Evolutionary conservation across 2,113 vertebrate genomes (phyloP).

Genomic region (Pontoporia blainvillei): DNA sequence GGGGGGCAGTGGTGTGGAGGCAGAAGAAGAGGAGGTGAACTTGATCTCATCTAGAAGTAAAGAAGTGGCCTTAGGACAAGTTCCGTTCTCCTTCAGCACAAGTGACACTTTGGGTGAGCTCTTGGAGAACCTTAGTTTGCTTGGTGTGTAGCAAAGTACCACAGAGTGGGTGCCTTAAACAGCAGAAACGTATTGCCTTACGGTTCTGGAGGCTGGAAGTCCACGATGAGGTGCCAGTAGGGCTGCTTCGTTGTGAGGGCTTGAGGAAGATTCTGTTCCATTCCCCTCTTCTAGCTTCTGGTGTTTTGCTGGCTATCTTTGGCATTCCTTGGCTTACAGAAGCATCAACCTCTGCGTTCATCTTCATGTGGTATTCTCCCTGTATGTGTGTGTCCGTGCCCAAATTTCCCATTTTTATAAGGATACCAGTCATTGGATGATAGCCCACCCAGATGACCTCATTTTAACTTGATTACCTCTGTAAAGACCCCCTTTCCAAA

Average conservation of each 20-base stretch:
- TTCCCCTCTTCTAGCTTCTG: neutral
- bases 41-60: neutral
- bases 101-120: neutral
- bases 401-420: neutral
- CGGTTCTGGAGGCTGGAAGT: neutral
- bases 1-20: neutral
- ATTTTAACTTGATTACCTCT: neutral
- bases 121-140: neutral
- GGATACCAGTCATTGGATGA: neutral
- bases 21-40: neutral
- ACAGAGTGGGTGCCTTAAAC: neutral
- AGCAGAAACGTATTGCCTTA: neutral
- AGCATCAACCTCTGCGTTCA: neutral
- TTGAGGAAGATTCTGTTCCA: neutral
- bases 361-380: neutral
- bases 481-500: neutral
- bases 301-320: neutral
- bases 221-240: neutral
- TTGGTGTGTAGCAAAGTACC: neutral
- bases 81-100: neutral
- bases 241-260: neutral
- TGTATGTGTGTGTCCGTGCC: neutral
- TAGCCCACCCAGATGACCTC: neutral
- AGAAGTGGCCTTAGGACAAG: neutral
- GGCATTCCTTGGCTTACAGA: neutral